These are phyloP conservation scores for Glareola pratincola DNA, from an alignment of 2,113 vertebrate genomes.

Conservation along the genomic window DNA sequence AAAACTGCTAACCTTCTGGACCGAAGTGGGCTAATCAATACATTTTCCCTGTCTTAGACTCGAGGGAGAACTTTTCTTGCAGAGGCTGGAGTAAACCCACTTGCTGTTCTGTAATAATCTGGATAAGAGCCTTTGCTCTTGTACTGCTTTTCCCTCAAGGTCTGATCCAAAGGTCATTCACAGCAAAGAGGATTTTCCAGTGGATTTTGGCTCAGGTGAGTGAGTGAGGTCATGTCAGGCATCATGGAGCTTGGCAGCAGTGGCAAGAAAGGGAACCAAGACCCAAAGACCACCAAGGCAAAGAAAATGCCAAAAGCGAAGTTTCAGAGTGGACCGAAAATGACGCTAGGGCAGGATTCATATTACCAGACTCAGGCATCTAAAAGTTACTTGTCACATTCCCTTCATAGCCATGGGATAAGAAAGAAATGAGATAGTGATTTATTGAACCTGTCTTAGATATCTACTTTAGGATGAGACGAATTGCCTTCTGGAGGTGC, in stretches of 20 bases:
- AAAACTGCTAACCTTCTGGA: neutral
- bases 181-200: neutral
- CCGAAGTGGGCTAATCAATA: neutral
- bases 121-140: neutral
- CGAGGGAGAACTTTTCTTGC: neutral
- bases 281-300: neutral
- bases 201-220: neutral
- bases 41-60: neutral
- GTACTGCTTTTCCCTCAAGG: neutral
- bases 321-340: neutral
- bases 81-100: neutral
- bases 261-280: neutral
- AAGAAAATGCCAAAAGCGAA: neutral
- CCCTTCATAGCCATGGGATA: neutral
- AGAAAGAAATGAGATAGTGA: neutral
- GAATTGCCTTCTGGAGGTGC: neutral
- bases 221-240: neutral
- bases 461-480: neutral
- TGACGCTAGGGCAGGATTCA: neutral
- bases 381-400: slow-evolving; percentile 3
- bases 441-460: neutral
- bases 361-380: neutral
- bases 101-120: neutral
- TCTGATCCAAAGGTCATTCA: neutral
- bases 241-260: neutral